Conservation (phyloP, 1,140 invertebrate species). For the Euwallacea similis region DNA sequence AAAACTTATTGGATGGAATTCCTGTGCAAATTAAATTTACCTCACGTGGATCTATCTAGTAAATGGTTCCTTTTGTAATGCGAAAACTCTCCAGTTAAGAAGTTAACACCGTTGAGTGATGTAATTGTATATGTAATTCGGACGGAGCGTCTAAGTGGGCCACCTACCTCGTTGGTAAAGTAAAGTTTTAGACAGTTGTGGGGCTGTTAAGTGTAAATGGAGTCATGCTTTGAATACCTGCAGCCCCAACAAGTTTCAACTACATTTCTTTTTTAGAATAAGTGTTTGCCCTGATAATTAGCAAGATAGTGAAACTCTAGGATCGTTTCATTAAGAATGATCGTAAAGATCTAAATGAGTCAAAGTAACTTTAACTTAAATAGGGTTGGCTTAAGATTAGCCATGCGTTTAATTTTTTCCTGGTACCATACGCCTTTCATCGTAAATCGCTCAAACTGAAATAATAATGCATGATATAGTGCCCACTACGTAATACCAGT, state of each 20-base stretch:
- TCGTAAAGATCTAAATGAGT: no score
- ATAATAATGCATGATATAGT: constrained; percentile 10
- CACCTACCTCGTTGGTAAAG: constrained; percentile 31
- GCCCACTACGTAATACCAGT: constrained; percentile 18
- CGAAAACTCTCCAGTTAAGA: constrained; percentile 34
- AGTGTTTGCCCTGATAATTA: not conserved
- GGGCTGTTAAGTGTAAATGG: constrained; percentile 21
- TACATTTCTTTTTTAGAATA: not conserved
- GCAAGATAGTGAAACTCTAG: not conserved
- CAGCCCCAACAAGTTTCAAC: not conserved
- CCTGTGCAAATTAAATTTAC: no score
- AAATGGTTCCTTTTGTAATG: not conserved
- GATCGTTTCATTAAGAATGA: not conserved
- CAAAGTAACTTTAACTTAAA: no score
- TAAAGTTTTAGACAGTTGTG: constrained; percentile 15
- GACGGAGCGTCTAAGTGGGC: constrained; percentile 29
- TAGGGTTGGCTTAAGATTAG: no score
- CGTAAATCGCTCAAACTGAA: constrained; percentile 9
- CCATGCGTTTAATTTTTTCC: no score
- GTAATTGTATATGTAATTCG: constrained; percentile 38
- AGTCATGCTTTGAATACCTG: constrained; percentile 23
- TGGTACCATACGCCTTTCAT: constrained; percentile 4
- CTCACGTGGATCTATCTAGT: no score
- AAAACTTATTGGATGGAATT: no score
- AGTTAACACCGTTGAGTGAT: constrained; percentile 39